A percentile compares a stretch with the other conserved stretches of the same genome.
Conservation (phyloP, 2,797 vertebrate species). For the Pseudochromis fuscus region DNA sequence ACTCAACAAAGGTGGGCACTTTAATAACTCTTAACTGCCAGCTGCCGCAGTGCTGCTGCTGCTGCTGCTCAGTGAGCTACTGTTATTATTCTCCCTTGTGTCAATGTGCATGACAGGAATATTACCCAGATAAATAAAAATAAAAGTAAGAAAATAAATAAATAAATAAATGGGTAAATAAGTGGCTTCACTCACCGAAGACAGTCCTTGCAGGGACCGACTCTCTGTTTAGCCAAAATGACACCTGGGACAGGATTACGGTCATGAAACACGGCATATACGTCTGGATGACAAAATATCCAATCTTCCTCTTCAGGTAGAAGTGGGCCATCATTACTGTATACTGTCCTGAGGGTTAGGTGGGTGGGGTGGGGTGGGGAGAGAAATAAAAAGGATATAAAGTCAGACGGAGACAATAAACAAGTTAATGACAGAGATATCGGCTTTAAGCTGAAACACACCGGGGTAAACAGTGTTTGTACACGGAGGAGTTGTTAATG, state of each 20-base stretch:
- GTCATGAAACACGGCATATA: slow-evolving; percentile 98
- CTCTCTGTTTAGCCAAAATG: slow-evolving; percentile 96
- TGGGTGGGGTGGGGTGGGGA: neutral
- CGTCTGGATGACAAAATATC: slow-evolving; percentile 97
- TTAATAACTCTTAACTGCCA: slow-evolving; percentile 51
- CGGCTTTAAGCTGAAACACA: slow-evolving; percentile 11
- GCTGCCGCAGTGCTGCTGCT: slow-evolving; percentile 5
- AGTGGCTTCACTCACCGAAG: slow-evolving; percentile 88
- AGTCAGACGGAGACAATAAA: slow-evolving; percentile 36
- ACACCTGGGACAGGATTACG: slow-evolving; percentile 95
- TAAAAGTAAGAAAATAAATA: neutral
- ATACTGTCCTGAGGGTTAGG: slow-evolving; percentile 91
- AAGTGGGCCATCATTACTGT: slow-evolving; percentile 97
- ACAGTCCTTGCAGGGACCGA: slow-evolving; percentile 96
- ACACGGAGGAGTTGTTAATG: too few relatives aligned
- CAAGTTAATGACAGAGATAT: slow-evolving; percentile 14
- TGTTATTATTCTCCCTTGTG: slow-evolving; percentile 38
- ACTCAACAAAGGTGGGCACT: slow-evolving; percentile 26
- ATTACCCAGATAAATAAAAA: slow-evolving; percentile 36
- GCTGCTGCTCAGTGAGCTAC: slow-evolving; percentile 10
- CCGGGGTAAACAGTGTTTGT: neutral
- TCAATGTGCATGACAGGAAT: slow-evolving; percentile 33
- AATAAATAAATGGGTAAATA: too few relatives aligned
- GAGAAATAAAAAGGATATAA: slow-evolving; percentile 16
- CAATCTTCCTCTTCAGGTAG: slow-evolving; percentile 95